Evolutionary conservation across 2,797 vertebrate genomes (phyloP), one percentile per base, ranked within the genome.

Genomic region (Muscicapa striata): DNA sequence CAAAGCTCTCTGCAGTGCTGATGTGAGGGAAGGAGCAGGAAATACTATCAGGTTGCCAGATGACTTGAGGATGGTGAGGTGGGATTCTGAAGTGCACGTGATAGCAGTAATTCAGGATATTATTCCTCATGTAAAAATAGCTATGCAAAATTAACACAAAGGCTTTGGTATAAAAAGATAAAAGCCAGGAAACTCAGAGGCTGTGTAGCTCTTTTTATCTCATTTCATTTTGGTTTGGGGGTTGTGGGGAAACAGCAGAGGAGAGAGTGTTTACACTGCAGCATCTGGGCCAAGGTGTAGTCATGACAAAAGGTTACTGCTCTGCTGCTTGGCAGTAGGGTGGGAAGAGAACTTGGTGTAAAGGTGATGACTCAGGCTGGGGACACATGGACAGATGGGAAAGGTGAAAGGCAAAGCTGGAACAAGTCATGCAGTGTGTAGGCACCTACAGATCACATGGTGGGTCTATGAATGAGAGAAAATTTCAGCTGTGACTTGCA

Each of bases 91-190:
- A 73, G 54, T 3, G 87, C 94, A 94, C 69, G 69, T 91, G 95
- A 93, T 11, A 93, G 88, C 84, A 85, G 88, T 72, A 97, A 96
- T 75, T 93, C 95, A 97, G 90, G 87, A 95, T 96, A 96, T 96
- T 96, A 95, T 96, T 86, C 90, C 85, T 82, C 79, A 75, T 89
- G 94, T 83, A 97, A 96, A 97, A 97, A 97, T 96, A 96, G 95
- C 90, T 79, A 90, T 59, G 91, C 91, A 94, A 96, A 97, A 96
- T 96, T 96, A 96, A 94, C 95, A 96, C 94, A 96, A 96, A 96
- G 89, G 85, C 91, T 90, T 94, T 90, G 91, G 95, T 89, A 94
- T 92, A 94, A 96, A 92, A 93, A 96, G 90, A 94, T 96, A 94
- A 96, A 96, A 97, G 95, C 93, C 94, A 96, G 95, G 96, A 95